A percentile compares a stretch with the other conserved stretches of the same genome.
phyloP scores from a whole-genome alignment of 2,888 invertebrate genomes.

The Andricus curvator region DNA sequence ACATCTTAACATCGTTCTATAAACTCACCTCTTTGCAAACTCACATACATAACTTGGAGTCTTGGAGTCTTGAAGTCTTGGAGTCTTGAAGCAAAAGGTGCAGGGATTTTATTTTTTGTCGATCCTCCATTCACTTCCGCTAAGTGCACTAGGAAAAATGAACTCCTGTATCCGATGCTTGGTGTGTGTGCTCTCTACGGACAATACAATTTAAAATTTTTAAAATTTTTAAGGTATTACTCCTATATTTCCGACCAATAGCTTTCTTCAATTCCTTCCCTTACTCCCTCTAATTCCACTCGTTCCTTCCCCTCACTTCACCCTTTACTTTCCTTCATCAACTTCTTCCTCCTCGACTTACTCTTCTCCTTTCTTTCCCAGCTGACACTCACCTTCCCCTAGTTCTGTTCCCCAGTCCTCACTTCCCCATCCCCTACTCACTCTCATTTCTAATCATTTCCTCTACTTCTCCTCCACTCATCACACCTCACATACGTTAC shows the following conservation, averaged over 20 bases:
- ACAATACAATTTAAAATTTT: too few species aligned
- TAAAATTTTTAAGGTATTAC: too few species aligned
- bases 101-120: slow-evolving; percentile 21
- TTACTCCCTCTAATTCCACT: too few species aligned
- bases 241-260: not conserved
- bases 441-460: too few species aligned
- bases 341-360: too few species aligned
- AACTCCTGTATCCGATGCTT: not conserved
- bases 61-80: not conserved
- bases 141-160: slow-evolving; percentile 4
- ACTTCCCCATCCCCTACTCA: too few species aligned
- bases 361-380: too few species aligned
- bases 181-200: not conserved
- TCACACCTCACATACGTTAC: not conserved
- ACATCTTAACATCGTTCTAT: slow-evolving; percentile 60
- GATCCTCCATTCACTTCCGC: slow-evolving; percentile 24
- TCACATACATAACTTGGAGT: not conserved
- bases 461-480: too few species aligned
- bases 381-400: too few species aligned
- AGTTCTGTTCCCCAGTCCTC: too few species aligned
- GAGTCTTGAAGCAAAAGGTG: not conserved
- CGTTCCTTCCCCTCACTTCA: too few species aligned
- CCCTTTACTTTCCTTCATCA: too few species aligned
- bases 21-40: slow-evolving; percentile 41
- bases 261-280: not conserved